Base-by-base conservation (phyloP, 2,888 invertebrate species). In the Mesopsocus fuscifrons region DNA sequence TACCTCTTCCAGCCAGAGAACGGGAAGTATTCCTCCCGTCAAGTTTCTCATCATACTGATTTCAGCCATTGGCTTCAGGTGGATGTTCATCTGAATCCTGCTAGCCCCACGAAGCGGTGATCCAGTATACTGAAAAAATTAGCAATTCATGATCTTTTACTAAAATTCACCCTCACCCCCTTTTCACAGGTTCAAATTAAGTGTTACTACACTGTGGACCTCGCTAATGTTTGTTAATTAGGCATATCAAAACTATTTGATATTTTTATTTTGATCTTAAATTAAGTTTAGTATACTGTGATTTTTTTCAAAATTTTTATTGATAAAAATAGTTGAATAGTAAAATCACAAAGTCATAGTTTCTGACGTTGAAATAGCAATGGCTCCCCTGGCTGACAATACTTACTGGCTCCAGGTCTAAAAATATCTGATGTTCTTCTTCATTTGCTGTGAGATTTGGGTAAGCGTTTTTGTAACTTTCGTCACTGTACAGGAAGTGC, bases 381-480 rank as follows among this genome's bases (percentile, higher is more conserved):
- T n/a, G n/a, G n/a, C n/a, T n/a, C n/a, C n/a, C n/a, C n/a, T n/a
- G n/a, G n/a, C n/a, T n/a, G n/a, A n/a, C n/a, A 34, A 18, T 15
- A 34, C 34, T 38, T 38, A 38, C 38, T 4, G 38, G 17, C 20
- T 38, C 38, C 18, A 38, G 20, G 20, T 38, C 38, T 20, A 38
- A 4, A 20, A 18, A 21, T 18, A 38, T 38, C 20, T 20, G 21
- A 20, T 38, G 38, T 18, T 38, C 21, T 6, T 38, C 38, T 13
- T 13, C 20, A 18, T 38, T 21, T 5, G 38, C 18, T 20, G 5
- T 38, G 20, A 38, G 20, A 20, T 21, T 20, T 13, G 8, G 9
- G 20, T 18, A 17, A 13, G 13, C 16, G n/a, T 38, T 15, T 17
- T 38, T 16, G 20, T 38, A 38, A 9, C n/a, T 13, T 38, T 38